phyloP scores from a whole-genome alignment of 2,888 invertebrate genomes.

The Drosophila quasianomalipes region DNA sequence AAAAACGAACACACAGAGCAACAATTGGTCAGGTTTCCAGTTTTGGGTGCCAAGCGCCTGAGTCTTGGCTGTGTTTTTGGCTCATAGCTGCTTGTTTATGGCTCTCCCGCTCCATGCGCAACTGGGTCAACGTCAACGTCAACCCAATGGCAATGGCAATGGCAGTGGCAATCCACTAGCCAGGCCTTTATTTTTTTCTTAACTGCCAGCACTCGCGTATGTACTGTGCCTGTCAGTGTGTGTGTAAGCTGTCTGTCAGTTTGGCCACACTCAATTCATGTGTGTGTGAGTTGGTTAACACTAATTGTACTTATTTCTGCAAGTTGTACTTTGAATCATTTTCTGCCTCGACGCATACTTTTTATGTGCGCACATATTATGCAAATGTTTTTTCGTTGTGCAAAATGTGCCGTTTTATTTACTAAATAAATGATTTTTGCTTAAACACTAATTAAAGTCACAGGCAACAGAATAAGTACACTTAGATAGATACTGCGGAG shows the following conservation, averaged over 20 bases:
- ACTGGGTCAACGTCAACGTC: conserved; percentile 74
- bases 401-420: conserved; percentile 53
- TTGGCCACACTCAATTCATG: conserved; percentile 30
- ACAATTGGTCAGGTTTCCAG: conserved; percentile 67
- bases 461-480: background rate
- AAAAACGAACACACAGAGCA: background rate
- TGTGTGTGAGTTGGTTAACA: conserved; percentile 14
- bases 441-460: conserved; percentile 12
- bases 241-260: conserved; percentile 45
- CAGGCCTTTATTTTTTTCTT: conserved; percentile 44
- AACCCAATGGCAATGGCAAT: conserved; percentile 59
- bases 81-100: conserved; percentile 22
- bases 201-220: conserved; percentile 28
- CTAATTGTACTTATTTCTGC: conserved; percentile 65
- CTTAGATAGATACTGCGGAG: background rate
- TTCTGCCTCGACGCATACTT: conserved; percentile 49
- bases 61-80: conserved; percentile 43
- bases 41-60: conserved; percentile 65
- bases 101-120: conserved; percentile 53
- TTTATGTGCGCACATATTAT: conserved; percentile 59
- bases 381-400: conserved; percentile 52
- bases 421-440: conserved; percentile 25
- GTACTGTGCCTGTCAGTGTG: conserved; percentile 2
- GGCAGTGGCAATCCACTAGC: conserved; percentile 44
- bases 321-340: conserved; percentile 52